A percentile compares a stretch with the other conserved stretches of the same genome.
These are phyloP conservation scores for Drosophila recens DNA, from an alignment of 2,888 invertebrate species.

Conservation along the genomic window DNA sequence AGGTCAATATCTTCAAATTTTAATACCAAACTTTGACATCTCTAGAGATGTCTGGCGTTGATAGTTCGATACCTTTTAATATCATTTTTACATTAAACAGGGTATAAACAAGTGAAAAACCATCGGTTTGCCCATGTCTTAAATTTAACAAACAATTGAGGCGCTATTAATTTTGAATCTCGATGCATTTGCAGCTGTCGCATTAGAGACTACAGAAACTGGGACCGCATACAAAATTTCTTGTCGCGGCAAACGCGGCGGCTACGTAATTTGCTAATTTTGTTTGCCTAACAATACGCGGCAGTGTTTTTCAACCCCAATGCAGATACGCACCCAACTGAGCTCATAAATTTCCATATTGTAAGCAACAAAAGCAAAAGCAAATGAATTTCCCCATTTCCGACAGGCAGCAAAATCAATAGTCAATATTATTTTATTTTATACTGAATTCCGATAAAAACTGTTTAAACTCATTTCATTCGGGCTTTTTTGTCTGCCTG, in stretches of 20 bases:
- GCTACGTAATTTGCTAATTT: slow-evolving; percentile 66
- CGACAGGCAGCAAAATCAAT: slow-evolving; percentile 24
- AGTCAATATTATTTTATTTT: slow-evolving; percentile 29
- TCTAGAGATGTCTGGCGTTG: no score
- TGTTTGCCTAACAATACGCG: slow-evolving; percentile 35
- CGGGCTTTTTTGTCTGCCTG: not conserved
- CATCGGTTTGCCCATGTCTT: slow-evolving; percentile 6
- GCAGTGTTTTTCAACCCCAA: slow-evolving; percentile 25
- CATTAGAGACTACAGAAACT: slow-evolving; percentile 42
- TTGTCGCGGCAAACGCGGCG: slow-evolving; percentile 50
- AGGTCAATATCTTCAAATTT: no score
- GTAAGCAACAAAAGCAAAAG: slow-evolving; percentile 27
- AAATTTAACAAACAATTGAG: slow-evolving; percentile 55
- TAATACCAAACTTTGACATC: no score
- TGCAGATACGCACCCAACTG: slow-evolving; percentile 33
- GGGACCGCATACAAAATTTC: slow-evolving; percentile 39
- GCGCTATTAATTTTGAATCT: slow-evolving; percentile 49
- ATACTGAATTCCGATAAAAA: slow-evolving; percentile 2
- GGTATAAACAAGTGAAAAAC: slow-evolving; percentile 17
- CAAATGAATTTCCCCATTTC: slow-evolving; percentile 27
- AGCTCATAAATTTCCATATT: slow-evolving; percentile 61
- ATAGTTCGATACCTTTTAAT: no score
- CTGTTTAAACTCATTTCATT: not conserved
- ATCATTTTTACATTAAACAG: not conserved
- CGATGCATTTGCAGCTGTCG: slow-evolving; percentile 66